Percentiles rank a stretch among this genome's conserved stretches.
phyloP scores from a whole-genome alignment of 2,113 vertebrate species.

The Antennarius striatus region DNA sequence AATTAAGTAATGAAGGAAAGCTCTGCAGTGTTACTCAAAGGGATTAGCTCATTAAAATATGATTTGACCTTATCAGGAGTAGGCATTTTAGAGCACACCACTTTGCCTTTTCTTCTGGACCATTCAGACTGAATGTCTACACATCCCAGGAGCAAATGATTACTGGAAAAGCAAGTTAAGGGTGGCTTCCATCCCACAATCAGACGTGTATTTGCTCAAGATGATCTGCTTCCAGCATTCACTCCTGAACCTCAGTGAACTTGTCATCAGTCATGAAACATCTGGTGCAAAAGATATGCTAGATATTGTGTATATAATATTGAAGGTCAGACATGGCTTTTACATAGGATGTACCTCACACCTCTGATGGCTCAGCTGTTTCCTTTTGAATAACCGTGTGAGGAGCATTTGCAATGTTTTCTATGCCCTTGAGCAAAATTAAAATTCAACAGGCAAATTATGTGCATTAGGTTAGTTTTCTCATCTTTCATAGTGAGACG shows the following conservation, averaged over 20 bases:
- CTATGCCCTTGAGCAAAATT: constrained; percentile 44
- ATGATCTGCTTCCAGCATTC: not conserved
- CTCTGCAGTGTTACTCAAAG: constrained; percentile 14
- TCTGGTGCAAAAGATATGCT: no score
- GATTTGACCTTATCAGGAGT: constrained; percentile 42
- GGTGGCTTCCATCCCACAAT: constrained; percentile 1
- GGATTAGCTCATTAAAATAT: constrained; percentile 34
- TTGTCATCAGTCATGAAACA: not conserved
- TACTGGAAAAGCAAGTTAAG: not conserved
- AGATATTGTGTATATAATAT: no score
- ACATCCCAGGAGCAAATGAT: not conserved
- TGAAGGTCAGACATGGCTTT: no score
- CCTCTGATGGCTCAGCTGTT: constrained; percentile 5
- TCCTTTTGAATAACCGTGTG: constrained; percentile 19
- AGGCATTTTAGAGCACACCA: not conserved
- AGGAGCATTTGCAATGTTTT: constrained; percentile 48
- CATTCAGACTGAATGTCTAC: not conserved
- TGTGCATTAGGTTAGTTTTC: constrained; percentile 36
- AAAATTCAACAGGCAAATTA: constrained; percentile 52
- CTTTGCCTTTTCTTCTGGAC: constrained; percentile 1
- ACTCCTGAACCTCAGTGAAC: not conserved
- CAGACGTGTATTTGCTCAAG: not conserved
- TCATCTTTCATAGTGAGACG: constrained; percentile 29
- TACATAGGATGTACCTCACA: no score
- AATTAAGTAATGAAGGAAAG: constrained; percentile 27